Conservation (phyloP, 2,888 invertebrate genomes). For the Sipha maydis region DNA sequence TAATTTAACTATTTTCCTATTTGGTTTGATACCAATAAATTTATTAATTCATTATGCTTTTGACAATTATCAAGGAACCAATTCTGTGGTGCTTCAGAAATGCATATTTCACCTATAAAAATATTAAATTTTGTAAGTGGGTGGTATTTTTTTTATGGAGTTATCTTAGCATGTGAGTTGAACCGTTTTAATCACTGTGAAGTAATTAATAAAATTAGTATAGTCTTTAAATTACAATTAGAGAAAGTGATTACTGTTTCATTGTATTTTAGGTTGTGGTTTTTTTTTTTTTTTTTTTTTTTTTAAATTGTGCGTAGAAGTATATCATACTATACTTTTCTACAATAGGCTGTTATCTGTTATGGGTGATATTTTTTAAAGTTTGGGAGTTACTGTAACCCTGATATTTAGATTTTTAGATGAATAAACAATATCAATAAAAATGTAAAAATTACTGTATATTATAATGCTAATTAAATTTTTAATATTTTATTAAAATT, state of each 20-base stretch:
- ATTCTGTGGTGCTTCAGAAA: conserved; percentile 61
- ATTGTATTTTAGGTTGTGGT: conserved; percentile 23
- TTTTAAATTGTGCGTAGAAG: not conserved
- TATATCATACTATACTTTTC: not conserved
- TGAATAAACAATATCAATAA: conserved; percentile 18
- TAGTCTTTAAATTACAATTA: conserved; percentile 38
- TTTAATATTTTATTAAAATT: not conserved
- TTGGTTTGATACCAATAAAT: conserved; percentile 9
- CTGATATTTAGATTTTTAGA: conserved; percentile 20
- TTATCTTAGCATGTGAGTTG: conserved; percentile 56
- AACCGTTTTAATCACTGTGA: conserved; percentile 48
- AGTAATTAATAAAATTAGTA: conserved; percentile 46
- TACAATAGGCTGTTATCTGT: not conserved
- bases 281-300: too few relatives aligned
- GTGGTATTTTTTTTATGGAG: conserved; percentile 46
- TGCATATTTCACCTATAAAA: conserved; percentile 59
- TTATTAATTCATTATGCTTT: conserved; percentile 47
- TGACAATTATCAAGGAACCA: conserved; percentile 57
- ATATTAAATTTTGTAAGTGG: conserved; percentile 61
- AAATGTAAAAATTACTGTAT: not conserved
- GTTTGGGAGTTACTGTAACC: not conserved
- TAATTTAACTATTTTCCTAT: not conserved
- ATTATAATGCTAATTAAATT: not conserved
- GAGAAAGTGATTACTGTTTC: conserved; percentile 42
- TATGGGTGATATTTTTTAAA: not conserved